phyloP scores from a whole-genome alignment of 2,888 invertebrate species.

The Lissocephala sabroskyi region DNA sequence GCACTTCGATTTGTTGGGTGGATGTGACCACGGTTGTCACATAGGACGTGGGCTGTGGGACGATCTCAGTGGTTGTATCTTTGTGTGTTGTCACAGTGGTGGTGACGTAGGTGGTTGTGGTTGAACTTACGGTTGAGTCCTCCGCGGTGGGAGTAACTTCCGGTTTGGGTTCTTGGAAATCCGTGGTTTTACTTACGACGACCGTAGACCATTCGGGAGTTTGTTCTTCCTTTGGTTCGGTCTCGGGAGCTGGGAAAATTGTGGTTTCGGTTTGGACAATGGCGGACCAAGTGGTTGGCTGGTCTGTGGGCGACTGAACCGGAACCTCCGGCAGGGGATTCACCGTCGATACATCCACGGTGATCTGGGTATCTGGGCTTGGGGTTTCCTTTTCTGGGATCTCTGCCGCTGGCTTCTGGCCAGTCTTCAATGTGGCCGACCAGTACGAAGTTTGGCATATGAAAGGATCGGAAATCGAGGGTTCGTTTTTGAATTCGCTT shows the following conservation, averaged over 20 bases:
- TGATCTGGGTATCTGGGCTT: constrained; percentile 16
- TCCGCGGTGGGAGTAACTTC: constrained; percentile 24
- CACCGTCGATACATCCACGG: constrained; percentile 26
- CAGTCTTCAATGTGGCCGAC: constrained; percentile 58
- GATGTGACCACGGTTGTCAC: constrained; percentile 46
- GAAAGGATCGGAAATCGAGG: constrained; percentile 32
- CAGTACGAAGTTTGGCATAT: constrained; percentile 61
- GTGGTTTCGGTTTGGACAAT: constrained; percentile 61
- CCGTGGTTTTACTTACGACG: constrained; percentile 55
- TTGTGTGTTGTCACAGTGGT: constrained; percentile 48
- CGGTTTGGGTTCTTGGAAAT: constrained; percentile 53
- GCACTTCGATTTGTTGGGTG: not conserved
- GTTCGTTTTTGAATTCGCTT: not conserved
- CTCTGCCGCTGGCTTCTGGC: constrained; percentile 21
- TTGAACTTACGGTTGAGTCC: constrained; percentile 10
- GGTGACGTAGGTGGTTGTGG: constrained; percentile 30
- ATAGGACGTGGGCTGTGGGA: constrained; percentile 21
- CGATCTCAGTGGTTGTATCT: constrained; percentile 15
- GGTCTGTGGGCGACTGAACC: constrained; percentile 58
- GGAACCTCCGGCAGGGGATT: constrained; percentile 33
- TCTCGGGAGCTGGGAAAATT: constrained; percentile 36
- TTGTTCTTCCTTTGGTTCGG: constrained; percentile 5
- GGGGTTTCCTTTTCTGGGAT: constrained; percentile 2
- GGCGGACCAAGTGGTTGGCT: constrained; percentile 67
- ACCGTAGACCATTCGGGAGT: constrained; percentile 52